phyloP scores from a whole-genome alignment of 2,888 invertebrate species.

The Smittia sp. region DNA sequence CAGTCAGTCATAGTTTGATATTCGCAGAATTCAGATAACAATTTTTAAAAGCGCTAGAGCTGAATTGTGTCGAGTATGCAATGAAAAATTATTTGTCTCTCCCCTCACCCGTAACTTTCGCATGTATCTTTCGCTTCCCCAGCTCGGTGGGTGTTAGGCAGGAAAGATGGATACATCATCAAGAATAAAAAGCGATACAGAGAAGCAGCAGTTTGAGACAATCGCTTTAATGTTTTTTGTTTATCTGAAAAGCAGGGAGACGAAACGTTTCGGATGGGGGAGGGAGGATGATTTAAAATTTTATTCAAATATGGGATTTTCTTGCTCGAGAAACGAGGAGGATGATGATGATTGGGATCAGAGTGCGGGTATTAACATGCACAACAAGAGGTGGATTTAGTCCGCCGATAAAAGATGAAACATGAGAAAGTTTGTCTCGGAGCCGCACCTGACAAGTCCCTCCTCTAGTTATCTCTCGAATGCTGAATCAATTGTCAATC shows the following conservation, averaged over 20 bases:
- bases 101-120: too few relatives aligned
- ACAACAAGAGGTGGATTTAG: neutral
- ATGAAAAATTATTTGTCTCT: too few relatives aligned
- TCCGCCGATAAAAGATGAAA: neutral
- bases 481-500: conserved; percentile 1
- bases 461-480: neutral
- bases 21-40: too few relatives aligned
- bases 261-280: neutral
- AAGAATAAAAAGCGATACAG: conserved; percentile 12
- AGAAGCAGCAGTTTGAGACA: conserved; percentile 12
- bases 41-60: too few relatives aligned
- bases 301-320: conserved; percentile 7
- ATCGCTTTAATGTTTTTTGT: conserved; percentile 12
- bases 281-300: neutral
- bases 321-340: neutral
- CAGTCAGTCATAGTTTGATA: too few relatives aligned
- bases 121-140: too few relatives aligned
- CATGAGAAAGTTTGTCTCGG: neutral
- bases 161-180: conserved; percentile 12
- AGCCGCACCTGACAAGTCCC: neutral
- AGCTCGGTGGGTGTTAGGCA: conserved; percentile 7
- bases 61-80: neutral
- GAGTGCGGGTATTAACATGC: neutral
- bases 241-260: neutral
- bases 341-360: neutral